Conservation (phyloP, 2,113 vertebrate species). For the Eonycteris spelaea region DNA sequence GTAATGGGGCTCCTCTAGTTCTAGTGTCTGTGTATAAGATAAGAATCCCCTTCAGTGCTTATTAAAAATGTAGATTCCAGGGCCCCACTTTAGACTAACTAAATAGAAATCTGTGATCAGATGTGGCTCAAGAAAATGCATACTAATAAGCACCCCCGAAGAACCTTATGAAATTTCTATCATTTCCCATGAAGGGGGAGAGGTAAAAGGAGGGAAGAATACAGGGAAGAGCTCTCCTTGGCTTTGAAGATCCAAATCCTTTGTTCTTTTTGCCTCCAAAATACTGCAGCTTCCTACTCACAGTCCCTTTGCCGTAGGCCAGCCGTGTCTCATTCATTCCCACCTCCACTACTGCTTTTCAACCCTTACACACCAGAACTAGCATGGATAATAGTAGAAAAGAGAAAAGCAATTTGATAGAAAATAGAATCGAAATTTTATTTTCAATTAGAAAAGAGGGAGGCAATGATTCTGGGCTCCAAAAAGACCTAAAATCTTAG, state of each 20-base stretch:
- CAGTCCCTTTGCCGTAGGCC: neutral
- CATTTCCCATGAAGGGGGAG: neutral
- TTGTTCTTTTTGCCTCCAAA: constrained; percentile 26
- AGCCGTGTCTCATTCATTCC: neutral
- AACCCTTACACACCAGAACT: neutral
- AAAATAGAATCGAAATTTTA: neutral
- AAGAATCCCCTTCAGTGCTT: neutral
- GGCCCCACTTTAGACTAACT: neutral
- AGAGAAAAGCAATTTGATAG: neutral
- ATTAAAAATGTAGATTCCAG: constrained; percentile 17
- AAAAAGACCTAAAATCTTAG: neutral
- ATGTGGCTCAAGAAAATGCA: neutral
- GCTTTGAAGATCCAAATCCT: constrained; percentile 35
- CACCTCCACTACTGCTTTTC: neutral
- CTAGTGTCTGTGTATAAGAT: neutral
- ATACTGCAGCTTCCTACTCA: neutral
- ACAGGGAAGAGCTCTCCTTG: neutral
- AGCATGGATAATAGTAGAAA: neutral
- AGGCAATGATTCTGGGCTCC: neutral
- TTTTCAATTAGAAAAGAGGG: neutral
- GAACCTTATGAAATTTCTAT: neutral
- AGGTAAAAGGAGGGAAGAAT: neutral
- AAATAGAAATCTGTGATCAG: neutral
- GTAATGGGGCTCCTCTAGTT: neutral
- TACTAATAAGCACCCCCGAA: neutral